Evolutionary conservation across 2,888 invertebrate species (phyloP).

Genomic region (Strigamia crassipes): DNA sequence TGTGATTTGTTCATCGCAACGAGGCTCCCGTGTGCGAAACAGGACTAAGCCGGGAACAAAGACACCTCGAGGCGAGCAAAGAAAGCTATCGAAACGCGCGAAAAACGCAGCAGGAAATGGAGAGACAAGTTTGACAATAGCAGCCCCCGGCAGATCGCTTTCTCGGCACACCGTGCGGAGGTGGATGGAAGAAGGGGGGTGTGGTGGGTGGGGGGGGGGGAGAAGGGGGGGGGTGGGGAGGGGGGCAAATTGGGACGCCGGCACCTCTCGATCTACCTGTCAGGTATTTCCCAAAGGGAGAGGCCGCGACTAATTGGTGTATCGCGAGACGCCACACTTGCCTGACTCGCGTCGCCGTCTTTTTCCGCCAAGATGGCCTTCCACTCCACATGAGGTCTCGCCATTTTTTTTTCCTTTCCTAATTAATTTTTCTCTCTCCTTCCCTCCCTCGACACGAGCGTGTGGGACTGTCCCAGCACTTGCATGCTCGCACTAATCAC

Average conservation of each 20-base stretch:
- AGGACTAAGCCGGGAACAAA: constrained; percentile 32
- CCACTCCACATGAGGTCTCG: constrained; percentile 37
- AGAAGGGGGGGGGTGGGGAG: background rate
- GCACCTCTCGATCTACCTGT: constrained; percentile 32
- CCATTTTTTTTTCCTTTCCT: constrained; percentile 14
- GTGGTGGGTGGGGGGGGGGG: background rate
- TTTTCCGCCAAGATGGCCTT: constrained; percentile 37
- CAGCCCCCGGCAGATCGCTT: constrained; percentile 34
- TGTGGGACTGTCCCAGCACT: constrained; percentile 37
- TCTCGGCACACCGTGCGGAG: background rate
- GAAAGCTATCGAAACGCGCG: constrained; percentile 32
- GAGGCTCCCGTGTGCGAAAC: constrained; percentile 24
- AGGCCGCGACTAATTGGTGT: constrained; percentile 25
- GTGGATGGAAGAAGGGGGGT: background rate
- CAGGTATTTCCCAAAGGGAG: constrained; percentile 22
- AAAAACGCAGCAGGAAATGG: constrained; percentile 34
- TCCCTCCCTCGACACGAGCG: constrained; percentile 32
- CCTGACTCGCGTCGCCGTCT: constrained; percentile 19
- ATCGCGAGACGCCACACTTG: constrained; percentile 37
- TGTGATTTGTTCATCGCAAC: constrained; percentile 1
- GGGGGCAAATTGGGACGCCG: constrained; percentile 31
- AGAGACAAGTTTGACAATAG: constrained; percentile 37
- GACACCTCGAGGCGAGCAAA: constrained; percentile 32
- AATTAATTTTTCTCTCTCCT: constrained; percentile 31
- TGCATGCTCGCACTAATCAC: constrained; percentile 37